Evolutionary conservation across 2,113 vertebrate genomes (phyloP), one percentile per base, ranked within the genome.

Genomic region (Xiphorhynchus elegans): DNA sequence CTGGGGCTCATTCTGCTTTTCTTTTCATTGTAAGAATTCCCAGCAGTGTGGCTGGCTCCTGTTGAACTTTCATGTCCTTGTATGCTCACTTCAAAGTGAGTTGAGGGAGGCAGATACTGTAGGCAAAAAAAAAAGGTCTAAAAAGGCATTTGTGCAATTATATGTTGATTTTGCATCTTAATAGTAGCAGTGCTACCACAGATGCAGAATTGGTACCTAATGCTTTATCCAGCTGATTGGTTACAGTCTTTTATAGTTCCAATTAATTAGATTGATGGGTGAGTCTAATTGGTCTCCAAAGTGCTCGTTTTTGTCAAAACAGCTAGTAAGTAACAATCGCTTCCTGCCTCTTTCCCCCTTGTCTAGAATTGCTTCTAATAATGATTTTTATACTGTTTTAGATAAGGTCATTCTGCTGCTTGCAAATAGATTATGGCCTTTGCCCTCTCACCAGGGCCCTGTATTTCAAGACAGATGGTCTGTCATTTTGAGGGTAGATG

Each of bases 251-350:
- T 87, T 87, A 82, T 78, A 68, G 74, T 70, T 47, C 56, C 4
- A 55, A 89, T 94, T 84, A 87, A 55, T 93, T 78, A 87, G 77
- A 78, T 42, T 75, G 90, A 83, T 83, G 69, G 37, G 35, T 58
- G 80, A 87, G 53, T 84, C 69, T 95, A 76, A 90, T 69, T 80
- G 74, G 74, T 91, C 77, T 93, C 89, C 39, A 6, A 81, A 70
- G 90, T 7, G 11, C 52, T 69, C 2, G 0, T 63, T 87, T 70
- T 23, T 91, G 75, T 91, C 86, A 75, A 37, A 90, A 29, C 24
- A 76, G 49, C 90, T 92, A 37, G 46, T 55, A 74, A 31, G n/a
- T 60, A 74, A 49, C 55, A 80, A 74, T 53, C 1, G 4, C 13
- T 87, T 87, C 56, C 49, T 72, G 21, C 29, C 35, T 68, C 35